Evolutionary conservation across 2,888 invertebrate species (phyloP).

Genomic region (Coremacera marginata): DNA sequence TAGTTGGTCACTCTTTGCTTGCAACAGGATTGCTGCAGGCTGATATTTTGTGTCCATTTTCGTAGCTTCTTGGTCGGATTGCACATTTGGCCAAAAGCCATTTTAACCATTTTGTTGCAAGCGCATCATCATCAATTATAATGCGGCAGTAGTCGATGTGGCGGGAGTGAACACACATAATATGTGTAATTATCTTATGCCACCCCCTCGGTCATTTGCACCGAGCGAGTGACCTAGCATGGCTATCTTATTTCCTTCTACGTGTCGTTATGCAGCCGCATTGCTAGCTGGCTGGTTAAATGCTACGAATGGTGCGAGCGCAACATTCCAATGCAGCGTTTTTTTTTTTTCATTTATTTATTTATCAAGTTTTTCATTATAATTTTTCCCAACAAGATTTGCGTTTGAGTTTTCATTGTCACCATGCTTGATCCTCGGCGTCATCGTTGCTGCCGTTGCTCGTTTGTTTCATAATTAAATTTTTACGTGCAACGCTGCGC

Average conservation of each 20-base stretch:
- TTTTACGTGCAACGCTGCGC: slow-evolving; percentile 42
- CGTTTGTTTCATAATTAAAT: slow-evolving; percentile 38
- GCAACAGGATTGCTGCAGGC: slow-evolving; percentile 1
- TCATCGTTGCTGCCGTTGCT: background rate
- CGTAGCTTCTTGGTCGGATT: background rate
- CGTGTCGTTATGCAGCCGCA: background rate
- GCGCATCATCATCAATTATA: slow-evolving; percentile 25
- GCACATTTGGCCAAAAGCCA: slow-evolving; percentile 14
- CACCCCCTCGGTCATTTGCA: background rate
- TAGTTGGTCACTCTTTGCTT: background rate
- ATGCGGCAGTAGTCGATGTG: slow-evolving; percentile 5
- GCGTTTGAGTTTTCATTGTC: slow-evolving; percentile 6
- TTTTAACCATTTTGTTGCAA: slow-evolving; percentile 21
- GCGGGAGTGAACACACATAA: slow-evolving; percentile 44
- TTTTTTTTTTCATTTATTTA: background rate
- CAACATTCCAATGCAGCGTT: background rate
- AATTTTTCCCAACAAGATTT: too few species aligned
- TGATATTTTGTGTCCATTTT: background rate
- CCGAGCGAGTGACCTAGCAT: background rate
- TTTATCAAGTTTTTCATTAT: background rate
- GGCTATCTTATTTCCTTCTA: background rate
- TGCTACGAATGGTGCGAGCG: background rate
- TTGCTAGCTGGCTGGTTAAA: background rate
- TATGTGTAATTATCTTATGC: slow-evolving; percentile 61
- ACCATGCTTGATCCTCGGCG: background rate